Evolutionary conservation across 2,797 vertebrate genomes (phyloP).

Genomic region (Falco biarmicus): DNA sequence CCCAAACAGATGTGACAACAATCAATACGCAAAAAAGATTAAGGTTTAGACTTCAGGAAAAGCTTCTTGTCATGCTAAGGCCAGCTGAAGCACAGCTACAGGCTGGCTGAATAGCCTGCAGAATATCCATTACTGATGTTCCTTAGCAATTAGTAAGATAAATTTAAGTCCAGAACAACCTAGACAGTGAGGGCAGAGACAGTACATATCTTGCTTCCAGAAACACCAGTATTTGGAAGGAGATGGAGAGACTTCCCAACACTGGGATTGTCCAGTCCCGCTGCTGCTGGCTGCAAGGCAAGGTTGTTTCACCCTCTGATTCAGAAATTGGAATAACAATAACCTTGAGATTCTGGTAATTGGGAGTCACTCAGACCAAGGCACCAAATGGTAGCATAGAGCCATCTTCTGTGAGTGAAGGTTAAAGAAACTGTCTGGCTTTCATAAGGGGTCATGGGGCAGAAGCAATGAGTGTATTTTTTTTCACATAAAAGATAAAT

Average conservation of each 20-base stretch:
- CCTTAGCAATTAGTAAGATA: not conserved
- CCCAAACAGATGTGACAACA: not conserved
- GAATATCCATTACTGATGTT: not conserved
- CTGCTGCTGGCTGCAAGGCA: not conserved
- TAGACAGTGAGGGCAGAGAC: not conserved
- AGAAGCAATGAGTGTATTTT: not conserved
- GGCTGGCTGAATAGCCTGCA: not conserved
- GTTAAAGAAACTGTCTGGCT: not conserved
- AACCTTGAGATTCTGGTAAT: not conserved
- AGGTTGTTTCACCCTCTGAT: not conserved
- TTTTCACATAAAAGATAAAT: not conserved
- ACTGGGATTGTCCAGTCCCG: not conserved
- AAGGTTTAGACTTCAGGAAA: not conserved
- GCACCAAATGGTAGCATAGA: not conserved
- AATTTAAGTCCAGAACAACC: not conserved
- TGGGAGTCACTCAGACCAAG: not conserved
- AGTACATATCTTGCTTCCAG: not conserved
- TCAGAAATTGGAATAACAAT: not conserved
- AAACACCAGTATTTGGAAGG: not conserved
- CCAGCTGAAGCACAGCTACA: not conserved
- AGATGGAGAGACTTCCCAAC: not conserved
- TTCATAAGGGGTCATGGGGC: not conserved
- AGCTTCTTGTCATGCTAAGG: not conserved
- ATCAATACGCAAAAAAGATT: not conserved
- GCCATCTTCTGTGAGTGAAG: not conserved